Evolutionary conservation across 2,888 invertebrate genomes (phyloP).

Genomic region (Phragmatobia fuliginosa): DNA sequence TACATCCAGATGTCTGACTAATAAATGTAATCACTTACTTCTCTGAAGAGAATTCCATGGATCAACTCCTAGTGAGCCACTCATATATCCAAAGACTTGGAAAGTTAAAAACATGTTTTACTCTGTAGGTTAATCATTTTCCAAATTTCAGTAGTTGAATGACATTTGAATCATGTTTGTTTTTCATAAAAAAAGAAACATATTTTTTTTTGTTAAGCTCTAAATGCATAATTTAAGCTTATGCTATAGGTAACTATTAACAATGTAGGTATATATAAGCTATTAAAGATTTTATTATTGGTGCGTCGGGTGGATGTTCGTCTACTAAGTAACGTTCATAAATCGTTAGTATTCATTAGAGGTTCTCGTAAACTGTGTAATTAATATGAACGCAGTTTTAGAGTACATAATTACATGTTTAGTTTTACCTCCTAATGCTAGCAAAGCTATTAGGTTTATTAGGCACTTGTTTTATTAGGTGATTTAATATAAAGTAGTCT

Average conservation of each 20-base stretch:
- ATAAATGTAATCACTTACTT: too few species aligned
- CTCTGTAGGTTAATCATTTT: background rate
- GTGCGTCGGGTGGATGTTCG: background rate
- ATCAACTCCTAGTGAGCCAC: too few species aligned
- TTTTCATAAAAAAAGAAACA: background rate
- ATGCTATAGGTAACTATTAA: background rate
- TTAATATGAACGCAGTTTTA: slow-evolving; percentile 13
- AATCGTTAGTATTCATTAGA: slow-evolving; percentile 16
- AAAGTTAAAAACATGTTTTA: too few species aligned
- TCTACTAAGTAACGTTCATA: slow-evolving; percentile 13
- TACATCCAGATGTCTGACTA: too few species aligned
- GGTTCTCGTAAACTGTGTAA: slow-evolving; percentile 22
- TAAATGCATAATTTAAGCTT: background rate
- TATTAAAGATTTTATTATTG: slow-evolving; percentile 9
- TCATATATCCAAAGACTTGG: too few species aligned
- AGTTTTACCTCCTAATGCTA: background rate
- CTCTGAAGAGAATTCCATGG: too few species aligned
- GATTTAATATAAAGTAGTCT: background rate
- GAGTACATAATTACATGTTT: slow-evolving; percentile 4
- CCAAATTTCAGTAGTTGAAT: background rate
- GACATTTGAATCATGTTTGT: background rate
- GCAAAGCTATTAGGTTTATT: background rate
- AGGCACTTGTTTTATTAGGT: background rate
- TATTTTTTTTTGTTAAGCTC: too few species aligned
- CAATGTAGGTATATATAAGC: slow-evolving; percentile 10